Evolutionary conservation across 1,140 invertebrate genomes (phyloP).

Genomic region (Centruroides vittatus): DNA sequence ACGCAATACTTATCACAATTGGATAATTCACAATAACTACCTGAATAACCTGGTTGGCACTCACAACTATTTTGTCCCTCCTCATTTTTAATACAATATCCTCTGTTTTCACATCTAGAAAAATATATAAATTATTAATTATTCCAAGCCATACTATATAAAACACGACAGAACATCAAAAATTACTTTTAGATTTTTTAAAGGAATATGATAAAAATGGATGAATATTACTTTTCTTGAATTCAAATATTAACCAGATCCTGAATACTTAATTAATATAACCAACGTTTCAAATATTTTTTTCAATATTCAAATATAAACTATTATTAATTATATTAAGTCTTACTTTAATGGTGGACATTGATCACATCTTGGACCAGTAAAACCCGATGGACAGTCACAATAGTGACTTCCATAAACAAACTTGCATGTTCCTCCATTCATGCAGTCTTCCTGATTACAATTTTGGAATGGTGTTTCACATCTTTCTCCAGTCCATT

Average conservation of each 20-base stretch:
- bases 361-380: slow-evolving; percentile 25
- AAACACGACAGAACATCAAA: not conserved
- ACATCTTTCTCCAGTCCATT: slow-evolving; percentile 49
- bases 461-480: slow-evolving; percentile 40
- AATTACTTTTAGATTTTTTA: not conserved
- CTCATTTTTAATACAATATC: slow-evolving; percentile 22
- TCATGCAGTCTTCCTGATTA: slow-evolving; percentile 36
- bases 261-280: too few species aligned
- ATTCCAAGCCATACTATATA: slow-evolving; percentile 3
- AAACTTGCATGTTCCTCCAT: slow-evolving; percentile 39
- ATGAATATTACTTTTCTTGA: too few species aligned
- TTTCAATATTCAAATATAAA: too few species aligned
- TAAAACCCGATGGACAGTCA: slow-evolving; percentile 31
- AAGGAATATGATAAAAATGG: too few species aligned
- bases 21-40: slow-evolving; percentile 27
- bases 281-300: too few species aligned
- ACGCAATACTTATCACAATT: slow-evolving; percentile 12
- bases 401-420: slow-evolving; percentile 26
- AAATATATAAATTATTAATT: not conserved
- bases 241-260: too few species aligned
- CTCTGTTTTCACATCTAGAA: slow-evolving; percentile 29
- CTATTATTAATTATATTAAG: not conserved
- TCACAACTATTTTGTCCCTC: slow-evolving; percentile 22
- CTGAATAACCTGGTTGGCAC: slow-evolving; percentile 28
- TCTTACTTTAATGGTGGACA: slow-evolving; percentile 15